Base-by-base conservation (phyloP, 2,113 vertebrate genomes). In the Verasper variegatus region DNA sequence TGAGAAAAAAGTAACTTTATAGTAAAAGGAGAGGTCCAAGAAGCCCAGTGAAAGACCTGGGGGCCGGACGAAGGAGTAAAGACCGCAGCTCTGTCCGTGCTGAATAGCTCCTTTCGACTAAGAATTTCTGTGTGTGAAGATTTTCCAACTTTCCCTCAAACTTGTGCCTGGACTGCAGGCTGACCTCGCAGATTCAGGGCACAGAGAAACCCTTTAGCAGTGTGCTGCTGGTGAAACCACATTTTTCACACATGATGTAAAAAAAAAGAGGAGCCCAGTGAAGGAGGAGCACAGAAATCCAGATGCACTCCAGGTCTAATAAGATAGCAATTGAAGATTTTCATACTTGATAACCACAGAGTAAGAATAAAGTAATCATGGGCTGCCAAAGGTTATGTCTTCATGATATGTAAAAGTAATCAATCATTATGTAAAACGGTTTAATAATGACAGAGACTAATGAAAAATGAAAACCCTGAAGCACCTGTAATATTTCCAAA, bases 161-260 rank as follows among this genome's bases (percentile, higher is more conserved):
- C 60, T 58, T 65, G 5, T 64, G 31, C 11, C 15, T 35, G 54
- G 23, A 51, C 69, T 73, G 10, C 21, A 37, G 40, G 37, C 5
- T 6, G 23, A 24, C 10, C 57, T 37, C 24, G 63, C 27, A 75
- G 35, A 59, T 15, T 61, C 14, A 11, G 27, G n/a, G 67, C 70
- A 86, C 61, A 85, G 66, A 79, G 70, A 62, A 68, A 35, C 65
- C 49, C 12, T 83, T 76, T 5, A 76, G 42, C 52, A 62, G 21
- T 17, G 42, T 11, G 49, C 37, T 42, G 67, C 80, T 65, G 18
- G 62, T 51, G 52, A 76, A 83, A 77, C 35, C 12, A 1, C 49
- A 68, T 87, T 86, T 31, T 86, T 86, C 77, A 81, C 77, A 70
- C 18, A 18, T 54, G 35, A 35, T 45, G 61, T n/a, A 40, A 64